Base-by-base conservation (phyloP, 2,797 vertebrate genomes). In the Meda fulgida region DNA sequence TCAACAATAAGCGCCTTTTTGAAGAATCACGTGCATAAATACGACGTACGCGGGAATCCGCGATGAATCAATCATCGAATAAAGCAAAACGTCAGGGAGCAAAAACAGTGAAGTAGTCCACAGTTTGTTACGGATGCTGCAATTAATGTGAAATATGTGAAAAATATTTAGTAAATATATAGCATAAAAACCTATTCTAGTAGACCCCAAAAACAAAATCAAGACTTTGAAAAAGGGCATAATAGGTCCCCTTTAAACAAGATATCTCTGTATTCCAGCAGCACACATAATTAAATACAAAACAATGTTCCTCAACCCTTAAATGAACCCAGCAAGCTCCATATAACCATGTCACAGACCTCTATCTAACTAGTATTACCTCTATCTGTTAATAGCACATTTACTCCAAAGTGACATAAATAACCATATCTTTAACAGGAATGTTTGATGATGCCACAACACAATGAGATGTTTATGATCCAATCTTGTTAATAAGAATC, bases 361-460 rank as follows among this genome's bases (percentile, higher is more conserved):
- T 60, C 16, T 38, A 38, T 58, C 21, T n/a, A 14, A 58, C 11
- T 77, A 23, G 11, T 1, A n/a, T 21, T 55, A 13, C 0, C 51
- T 77, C 7, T 38, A 40, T 77, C 23, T 26, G 34, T 40, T 40
- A 40, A 77, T 16, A 40, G 40, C 75, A 78, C 53, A 78, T 78
- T 60, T 40, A 29, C 8, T 18, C 23, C 53, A 26, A 53, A 38
- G 1, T 60, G 34, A 78, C 53, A 38, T 5, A 60, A 78, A 16
- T 16, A 78, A 38, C 21, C 21, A 58, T 11, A 58, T 18, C 7
- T 77, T 7, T 77, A 38, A 55, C 14, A 18, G 40, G 21, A 31
- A 51, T 23, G 29, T 38, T 53, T 80, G 7, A 69, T 69, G 14
- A 53, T n/a, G 5, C 65, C 48, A 51, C 23, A 81, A 10, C 2